These are phyloP conservation scores for Caerostris extrusa DNA, from an alignment of 1,140 invertebrate species.

Conservation along the genomic window DNA sequence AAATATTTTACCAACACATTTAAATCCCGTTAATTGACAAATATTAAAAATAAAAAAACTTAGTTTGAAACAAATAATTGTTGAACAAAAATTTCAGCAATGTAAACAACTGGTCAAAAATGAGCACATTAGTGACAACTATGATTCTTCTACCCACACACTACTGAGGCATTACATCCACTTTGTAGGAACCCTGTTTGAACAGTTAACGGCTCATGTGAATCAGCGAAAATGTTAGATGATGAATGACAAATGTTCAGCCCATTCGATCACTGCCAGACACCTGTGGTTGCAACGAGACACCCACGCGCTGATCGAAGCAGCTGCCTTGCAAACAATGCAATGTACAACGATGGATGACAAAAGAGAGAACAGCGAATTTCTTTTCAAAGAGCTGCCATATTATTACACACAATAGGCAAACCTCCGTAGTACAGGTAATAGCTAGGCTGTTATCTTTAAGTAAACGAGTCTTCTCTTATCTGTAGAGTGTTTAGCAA, in stretches of 20 bases:
- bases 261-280: conserved; percentile 50
- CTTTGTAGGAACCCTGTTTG: conserved; percentile 5
- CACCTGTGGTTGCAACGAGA: conserved; percentile 64
- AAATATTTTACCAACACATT: too few relatives aligned
- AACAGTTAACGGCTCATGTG: conserved; percentile 37
- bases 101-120: not conserved
- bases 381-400: conserved; percentile 44
- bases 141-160: not conserved
- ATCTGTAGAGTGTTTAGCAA: not conserved
- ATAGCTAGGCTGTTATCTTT: conserved; percentile 12
- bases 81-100: not conserved
- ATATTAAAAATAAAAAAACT: too few relatives aligned
- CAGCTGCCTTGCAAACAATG: conserved; percentile 53
- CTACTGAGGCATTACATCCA: not conserved
- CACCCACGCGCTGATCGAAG: conserved; percentile 44
- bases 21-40: too few relatives aligned
- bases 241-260: conserved; percentile 60
- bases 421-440: conserved; percentile 7
- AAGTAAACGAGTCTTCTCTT: not conserved
- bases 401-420: conserved; percentile 22
- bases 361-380: conserved; percentile 28
- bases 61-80: too few relatives aligned
- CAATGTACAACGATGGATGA: conserved; percentile 23
- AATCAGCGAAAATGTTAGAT: conserved; percentile 53
- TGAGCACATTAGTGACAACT: not conserved